Evolutionary conservation across 2,113 vertebrate species (phyloP).

Genomic region (Piliocolobus tephrosceles): DNA sequence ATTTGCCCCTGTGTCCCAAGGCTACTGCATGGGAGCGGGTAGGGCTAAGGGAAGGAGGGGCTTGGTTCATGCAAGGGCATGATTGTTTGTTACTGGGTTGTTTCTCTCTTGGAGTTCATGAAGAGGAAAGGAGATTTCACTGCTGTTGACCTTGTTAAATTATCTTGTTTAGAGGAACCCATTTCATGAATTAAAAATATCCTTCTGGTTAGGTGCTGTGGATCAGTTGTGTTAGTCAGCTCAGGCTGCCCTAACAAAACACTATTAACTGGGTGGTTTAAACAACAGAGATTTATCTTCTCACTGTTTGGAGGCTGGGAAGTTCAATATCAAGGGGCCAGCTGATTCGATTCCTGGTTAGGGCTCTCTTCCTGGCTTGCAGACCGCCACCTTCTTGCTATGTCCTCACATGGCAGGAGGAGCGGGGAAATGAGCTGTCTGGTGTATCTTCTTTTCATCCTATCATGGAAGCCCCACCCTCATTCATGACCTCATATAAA

Average conservation of each 20-base stretch:
- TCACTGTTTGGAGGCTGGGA: not conserved
- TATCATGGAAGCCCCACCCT: not conserved
- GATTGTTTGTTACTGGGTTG: not conserved
- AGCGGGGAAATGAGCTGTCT: not conserved
- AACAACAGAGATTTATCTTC: not conserved
- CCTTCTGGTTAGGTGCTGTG: not conserved
- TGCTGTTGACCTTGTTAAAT: not conserved
- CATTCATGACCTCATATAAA: not conserved
- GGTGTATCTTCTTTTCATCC: not conserved
- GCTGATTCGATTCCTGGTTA: not conserved
- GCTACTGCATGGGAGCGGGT: not conserved
- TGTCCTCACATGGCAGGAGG: too few relatives aligned
- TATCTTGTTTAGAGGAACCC: not conserved
- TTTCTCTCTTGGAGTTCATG: fast-evolving
- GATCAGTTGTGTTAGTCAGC: not conserved
- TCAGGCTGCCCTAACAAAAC: fast-evolving
- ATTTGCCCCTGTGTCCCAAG: too few relatives aligned
- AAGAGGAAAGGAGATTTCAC: not conserved
- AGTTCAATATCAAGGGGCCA: not conserved
- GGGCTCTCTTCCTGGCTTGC: not conserved
- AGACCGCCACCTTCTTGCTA: not conserved
- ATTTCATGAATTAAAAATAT: not conserved
- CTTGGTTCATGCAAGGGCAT: not conserved
- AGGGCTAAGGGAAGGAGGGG: not conserved
- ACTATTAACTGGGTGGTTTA: not conserved